phyloP scores from a whole-genome alignment of 23 tunicate genomes.

The Diplosoma virens region DNA sequence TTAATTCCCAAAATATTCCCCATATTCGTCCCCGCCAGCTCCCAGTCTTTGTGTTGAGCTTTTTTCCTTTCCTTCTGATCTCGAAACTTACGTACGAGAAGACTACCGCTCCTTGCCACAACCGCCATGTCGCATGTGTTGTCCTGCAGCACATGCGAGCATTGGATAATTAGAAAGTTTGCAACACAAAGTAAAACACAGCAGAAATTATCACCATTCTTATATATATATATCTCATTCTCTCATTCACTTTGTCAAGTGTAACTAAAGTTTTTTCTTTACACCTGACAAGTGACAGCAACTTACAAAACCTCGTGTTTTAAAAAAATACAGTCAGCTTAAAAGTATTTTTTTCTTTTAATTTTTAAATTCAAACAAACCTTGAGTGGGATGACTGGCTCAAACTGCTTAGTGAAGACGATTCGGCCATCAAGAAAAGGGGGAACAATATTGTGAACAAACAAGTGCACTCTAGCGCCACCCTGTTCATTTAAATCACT shows the following conservation, averaged over 20 bases:
- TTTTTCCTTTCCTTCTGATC: slow-evolving; percentile 92
- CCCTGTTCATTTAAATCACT: slow-evolving; percentile 87
- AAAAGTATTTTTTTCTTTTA: neutral
- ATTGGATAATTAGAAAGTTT: too few relatives aligned
- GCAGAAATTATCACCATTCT: too few relatives aligned
- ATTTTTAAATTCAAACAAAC: slow-evolving; percentile 10
- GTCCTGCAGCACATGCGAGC: slow-evolving; percentile 65
- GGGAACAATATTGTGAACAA: slow-evolving; percentile 97
- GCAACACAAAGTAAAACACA: too few relatives aligned
- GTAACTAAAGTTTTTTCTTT: too few relatives aligned
- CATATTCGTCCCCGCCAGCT: slow-evolving; percentile 92
- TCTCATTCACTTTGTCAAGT: too few relatives aligned
- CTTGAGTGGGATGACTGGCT: slow-evolving; percentile 92
- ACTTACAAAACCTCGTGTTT: neutral
- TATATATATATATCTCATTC: too few relatives aligned
- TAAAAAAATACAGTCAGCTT: neutral
- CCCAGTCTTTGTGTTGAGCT: slow-evolving; percentile 98
- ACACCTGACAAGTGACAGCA: neutral
- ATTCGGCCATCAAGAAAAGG: slow-evolving; percentile 98
- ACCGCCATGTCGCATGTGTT: slow-evolving; percentile 99
- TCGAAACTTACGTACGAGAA: slow-evolving; percentile 76
- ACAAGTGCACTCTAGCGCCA: slow-evolving; percentile 95
- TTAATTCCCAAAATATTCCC: slow-evolving; percentile 92
- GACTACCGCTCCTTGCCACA: slow-evolving; percentile 78
- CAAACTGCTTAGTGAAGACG: slow-evolving; percentile 98